A percentile compares a stretch with the other conserved stretches of the same genome.
Conservation (phyloP, 2,888 invertebrate species). For the Palloptera scutellata region DNA sequence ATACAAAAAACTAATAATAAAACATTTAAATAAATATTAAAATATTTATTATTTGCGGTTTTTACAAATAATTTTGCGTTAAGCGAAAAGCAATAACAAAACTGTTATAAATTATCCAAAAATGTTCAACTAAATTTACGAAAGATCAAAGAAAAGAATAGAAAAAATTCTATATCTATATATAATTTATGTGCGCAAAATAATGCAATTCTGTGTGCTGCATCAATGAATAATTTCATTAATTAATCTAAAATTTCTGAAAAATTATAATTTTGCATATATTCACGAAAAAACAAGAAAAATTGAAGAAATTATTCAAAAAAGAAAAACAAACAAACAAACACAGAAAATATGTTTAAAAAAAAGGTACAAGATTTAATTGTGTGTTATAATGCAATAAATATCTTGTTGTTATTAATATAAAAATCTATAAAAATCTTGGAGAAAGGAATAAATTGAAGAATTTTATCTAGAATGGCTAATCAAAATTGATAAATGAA, state of each 20-base stretch:
- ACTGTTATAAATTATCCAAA: conserved; percentile 11
- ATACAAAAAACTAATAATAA: conserved; percentile 18
- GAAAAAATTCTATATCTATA: conserved; percentile 31
- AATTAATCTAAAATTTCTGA: no score
- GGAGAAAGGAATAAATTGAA: no score
- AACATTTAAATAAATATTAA: conserved; percentile 1
- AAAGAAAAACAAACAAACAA: conserved; percentile 7
- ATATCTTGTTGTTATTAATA: no score
- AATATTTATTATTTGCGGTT: conserved; percentile 15
- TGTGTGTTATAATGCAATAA: background rate
- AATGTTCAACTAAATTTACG: conserved; percentile 2
- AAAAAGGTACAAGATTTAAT: conserved; percentile 12
- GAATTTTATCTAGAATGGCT: no score
- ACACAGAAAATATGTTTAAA: conserved; percentile 18
- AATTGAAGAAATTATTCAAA: conserved; percentile 6
- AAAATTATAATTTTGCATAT: no score
- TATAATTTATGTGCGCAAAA: conserved; percentile 16
- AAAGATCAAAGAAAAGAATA: conserved; percentile 19
- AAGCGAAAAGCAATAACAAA: background rate
- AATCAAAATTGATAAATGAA: no score
- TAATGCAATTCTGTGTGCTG: conserved; percentile 22
- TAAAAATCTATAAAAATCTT: no score
- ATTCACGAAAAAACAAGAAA: background rate
- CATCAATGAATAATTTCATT: conserved; percentile 24
- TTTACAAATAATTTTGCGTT: conserved; percentile 12